Evolutionary conservation across 2,113 vertebrate species (phyloP).

Genomic region (Phyllostomus discolor): DNA sequence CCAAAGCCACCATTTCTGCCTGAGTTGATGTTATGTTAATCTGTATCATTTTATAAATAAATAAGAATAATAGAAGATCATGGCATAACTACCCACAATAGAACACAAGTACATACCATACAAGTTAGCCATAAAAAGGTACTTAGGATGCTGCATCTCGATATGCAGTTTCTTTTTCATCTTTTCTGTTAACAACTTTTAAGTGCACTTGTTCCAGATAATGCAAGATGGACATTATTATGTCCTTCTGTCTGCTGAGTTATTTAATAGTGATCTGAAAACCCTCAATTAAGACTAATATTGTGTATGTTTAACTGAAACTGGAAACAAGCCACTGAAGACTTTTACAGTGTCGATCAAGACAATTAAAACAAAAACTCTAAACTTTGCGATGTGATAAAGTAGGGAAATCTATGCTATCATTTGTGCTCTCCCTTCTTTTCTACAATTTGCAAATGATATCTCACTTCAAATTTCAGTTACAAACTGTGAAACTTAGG

Average conservation of each 20-base stretch:
- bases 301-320: neutral
- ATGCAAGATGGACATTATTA: neutral
- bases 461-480: neutral
- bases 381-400: neutral
- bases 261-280: conserved; percentile 10
- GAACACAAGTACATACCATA: neutral
- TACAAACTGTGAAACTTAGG: neutral
- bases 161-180: neutral
- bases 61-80: neutral
- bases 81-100: neutral
- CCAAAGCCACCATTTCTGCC: neutral
- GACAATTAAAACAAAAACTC: neutral
- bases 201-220: neutral
- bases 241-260: neutral
- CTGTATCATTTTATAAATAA: neutral
- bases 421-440: neutral
- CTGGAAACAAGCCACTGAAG: conserved; percentile 14
- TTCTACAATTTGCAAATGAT: neutral
- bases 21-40: neutral
- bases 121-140: neutral
- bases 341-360: neutral
- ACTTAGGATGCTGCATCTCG: neutral
- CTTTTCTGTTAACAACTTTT: neutral
- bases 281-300: conserved; percentile 35
- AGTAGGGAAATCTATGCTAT: neutral